Conservation (phyloP, 2,797 vertebrate genomes). For the Darevskia mixta region DNA sequence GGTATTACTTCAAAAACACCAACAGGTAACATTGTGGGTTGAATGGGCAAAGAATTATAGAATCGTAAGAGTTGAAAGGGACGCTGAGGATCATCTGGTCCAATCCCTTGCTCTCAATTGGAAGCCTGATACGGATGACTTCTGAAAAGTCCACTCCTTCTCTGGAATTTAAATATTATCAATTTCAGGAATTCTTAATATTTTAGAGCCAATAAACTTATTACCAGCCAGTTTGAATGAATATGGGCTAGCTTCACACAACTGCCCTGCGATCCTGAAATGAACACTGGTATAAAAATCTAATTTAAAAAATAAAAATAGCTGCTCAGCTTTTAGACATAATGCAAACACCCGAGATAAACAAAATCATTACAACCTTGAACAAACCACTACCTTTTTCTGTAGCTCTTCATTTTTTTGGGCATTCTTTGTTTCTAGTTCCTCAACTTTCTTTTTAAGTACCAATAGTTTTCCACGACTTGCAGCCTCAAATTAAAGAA, state of each 20-base stretch:
- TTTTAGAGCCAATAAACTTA: background rate
- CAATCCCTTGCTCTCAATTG: too few species aligned
- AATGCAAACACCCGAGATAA: background rate
- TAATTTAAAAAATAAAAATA: background rate
- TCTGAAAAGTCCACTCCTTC: background rate
- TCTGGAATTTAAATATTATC: background rate
- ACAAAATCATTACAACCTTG: background rate
- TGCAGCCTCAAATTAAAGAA: slow-evolving; percentile 65
- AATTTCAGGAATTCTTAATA: background rate
- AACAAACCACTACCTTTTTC: slow-evolving; percentile 77
- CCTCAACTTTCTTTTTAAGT: slow-evolving; percentile 89
- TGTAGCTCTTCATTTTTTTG: slow-evolving; percentile 83
- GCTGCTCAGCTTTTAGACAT: background rate
- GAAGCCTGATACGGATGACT: background rate
- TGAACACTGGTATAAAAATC: too few species aligned
- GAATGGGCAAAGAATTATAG: background rate
- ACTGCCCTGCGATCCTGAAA: too few species aligned
- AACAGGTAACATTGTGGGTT: background rate
- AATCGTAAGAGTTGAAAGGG: too few species aligned
- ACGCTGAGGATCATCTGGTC: too few species aligned
- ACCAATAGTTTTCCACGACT: slow-evolving; percentile 90
- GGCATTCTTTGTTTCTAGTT: slow-evolving; percentile 85
- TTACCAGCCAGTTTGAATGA: background rate
- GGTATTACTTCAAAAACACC: background rate
- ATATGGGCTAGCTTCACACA: background rate